Evolutionary conservation across 1,140 invertebrate species (phyloP).

Genomic region (Ruditapes philippinarum): DNA sequence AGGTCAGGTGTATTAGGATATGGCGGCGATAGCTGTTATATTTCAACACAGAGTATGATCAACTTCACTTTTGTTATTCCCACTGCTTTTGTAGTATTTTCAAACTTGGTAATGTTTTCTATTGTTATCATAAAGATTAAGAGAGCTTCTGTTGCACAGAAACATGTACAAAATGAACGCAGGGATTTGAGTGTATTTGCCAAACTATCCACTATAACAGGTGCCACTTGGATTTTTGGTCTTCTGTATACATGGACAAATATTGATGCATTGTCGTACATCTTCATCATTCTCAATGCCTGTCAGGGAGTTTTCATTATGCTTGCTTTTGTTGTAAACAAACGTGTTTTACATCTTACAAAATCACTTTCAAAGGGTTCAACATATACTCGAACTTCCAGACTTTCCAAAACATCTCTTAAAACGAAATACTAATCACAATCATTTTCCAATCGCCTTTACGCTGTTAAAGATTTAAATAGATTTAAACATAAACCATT

Average conservation of each 20-base stretch:
- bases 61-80: constrained; percentile 24
- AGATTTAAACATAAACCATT: too few species aligned
- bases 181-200: constrained; percentile 35
- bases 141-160: neutral
- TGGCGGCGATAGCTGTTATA: constrained; percentile 34
- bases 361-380: too few species aligned
- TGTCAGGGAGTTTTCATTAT: constrained; percentile 44
- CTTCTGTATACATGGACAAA: constrained; percentile 40
- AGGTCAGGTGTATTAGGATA: constrained; percentile 5
- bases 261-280: neutral
- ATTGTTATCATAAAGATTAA: constrained; percentile 36
- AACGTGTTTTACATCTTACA: constrained; percentile 27
- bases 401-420: too few species aligned
- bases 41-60: constrained; percentile 31
- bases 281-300: constrained; percentile 51
- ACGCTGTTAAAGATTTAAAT: too few species aligned
- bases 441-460: too few species aligned
- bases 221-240: constrained; percentile 51
- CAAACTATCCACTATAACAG: constrained; percentile 48
- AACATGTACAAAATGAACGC: constrained; percentile 4
- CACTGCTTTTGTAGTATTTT: neutral
- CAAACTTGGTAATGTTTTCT: constrained; percentile 16
- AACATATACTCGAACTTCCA: too few species aligned
- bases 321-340: constrained; percentile 40
- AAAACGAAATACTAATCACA: too few species aligned